phyloP scores from a whole-genome alignment of 2,113 vertebrate genomes.

The Catharus bicknelli region DNA sequence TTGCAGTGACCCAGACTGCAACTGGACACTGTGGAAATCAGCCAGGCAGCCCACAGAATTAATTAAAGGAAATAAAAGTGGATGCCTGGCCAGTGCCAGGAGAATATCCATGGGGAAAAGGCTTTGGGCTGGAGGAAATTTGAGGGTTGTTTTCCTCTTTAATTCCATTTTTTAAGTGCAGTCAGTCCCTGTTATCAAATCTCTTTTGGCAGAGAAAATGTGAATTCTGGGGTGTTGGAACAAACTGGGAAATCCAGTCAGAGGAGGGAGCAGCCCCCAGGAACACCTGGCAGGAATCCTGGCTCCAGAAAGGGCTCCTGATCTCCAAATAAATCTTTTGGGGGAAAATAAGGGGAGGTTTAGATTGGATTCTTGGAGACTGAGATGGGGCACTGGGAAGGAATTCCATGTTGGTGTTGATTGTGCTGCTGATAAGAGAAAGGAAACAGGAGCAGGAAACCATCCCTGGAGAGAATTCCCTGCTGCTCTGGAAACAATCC shows the following conservation, averaged over 20 bases:
- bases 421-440: not conserved
- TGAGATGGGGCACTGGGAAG: not conserved
- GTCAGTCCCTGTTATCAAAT: not conserved
- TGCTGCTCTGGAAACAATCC: slow-evolving; percentile 19
- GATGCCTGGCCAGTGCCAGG: not conserved
- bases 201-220: not conserved
- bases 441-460: not conserved
- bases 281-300: not conserved
- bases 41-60: not conserved
- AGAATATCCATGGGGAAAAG: not conserved
- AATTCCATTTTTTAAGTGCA: accelerated
- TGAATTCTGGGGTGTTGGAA: not conserved
- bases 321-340: accelerated
- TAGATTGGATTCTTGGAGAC: not conserved
- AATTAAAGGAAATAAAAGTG: not conserved
- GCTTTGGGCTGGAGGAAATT: not conserved
- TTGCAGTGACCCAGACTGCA: not conserved
- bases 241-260: too few species aligned
- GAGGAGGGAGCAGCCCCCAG: not conserved
- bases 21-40: not conserved
- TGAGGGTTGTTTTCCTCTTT: not conserved
- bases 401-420: not conserved
- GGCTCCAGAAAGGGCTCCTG: not conserved
- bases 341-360: not conserved
- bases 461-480: not conserved